Evolutionary conservation across 2,888 invertebrate species (phyloP), one percentile per base, ranked within the genome.

Genomic region (Eilema caniola): DNA sequence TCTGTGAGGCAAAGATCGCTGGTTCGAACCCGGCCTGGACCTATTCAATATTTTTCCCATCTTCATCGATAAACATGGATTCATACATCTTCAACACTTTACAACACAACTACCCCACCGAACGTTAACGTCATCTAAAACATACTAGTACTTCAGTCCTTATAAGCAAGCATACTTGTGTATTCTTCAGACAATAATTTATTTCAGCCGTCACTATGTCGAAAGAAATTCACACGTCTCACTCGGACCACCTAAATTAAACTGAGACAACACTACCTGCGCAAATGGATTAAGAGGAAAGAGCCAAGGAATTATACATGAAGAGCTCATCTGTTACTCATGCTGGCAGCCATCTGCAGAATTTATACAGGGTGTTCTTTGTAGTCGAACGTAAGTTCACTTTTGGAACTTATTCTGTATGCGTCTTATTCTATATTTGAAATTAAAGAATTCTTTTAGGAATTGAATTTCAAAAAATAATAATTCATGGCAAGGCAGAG

Each of bases 321-420:
- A 73, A 77, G 77, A 67, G 66, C 70, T 72, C 83, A 83, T 85
- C 78, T 80, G 79, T 85, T 85, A 84, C 78, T 76, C 64, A 79
- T 77, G 80, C 73, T 47, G 76, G 71, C 70, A 71, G 79, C 79
- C 75, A 79, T 71, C 67, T 63, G 66, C 63, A 67, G 23, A 67
- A 80, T 76, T 69, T 76, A 79, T 80, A 75, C 67, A 75, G 66
- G 25, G 33, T 66, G 72, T 77, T 72, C 69, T 67, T n/a, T 62
- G 67, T 74, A 68, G 53, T 16, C 69, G 63, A 71, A 66, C 62
- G 57, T 69, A 59, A 70, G 53, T 70, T 77, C n/a, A 67, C 67
- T 75, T 76, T 66, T 37, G 59, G 41, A 33, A 64, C 12, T 67
- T 61, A 47, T 31, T 69, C 28, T n/a, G 28, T 62, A 12, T 57